Base-by-base conservation (phyloP, 2,888 invertebrate genomes). In the Luperina testacea region DNA sequence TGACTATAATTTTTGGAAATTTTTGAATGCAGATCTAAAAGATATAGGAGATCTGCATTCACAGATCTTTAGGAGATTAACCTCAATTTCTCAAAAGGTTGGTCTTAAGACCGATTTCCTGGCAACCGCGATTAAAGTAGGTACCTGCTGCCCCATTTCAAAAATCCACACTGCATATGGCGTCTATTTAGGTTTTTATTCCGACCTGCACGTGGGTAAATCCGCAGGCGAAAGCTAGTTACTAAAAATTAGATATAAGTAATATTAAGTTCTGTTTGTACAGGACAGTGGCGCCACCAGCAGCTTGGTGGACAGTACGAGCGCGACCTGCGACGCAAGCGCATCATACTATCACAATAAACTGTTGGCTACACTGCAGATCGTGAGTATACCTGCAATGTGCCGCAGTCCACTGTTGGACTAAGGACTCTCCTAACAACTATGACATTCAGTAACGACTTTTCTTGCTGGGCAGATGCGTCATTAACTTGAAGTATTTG, bases 311-410 rank as follows among this genome's bases (percentile, higher is more conserved):
- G 95, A 94, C 78, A 95, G 95, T 83, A 85, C 90, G 53, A 89
- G 89, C 81, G 91, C 92, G 68, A 87, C 91, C 38, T 93, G 92
- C 75, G 92, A 90, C 73, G 91, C 91, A 9, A 81, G 71, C 53
- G 94, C 92, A 72, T 87, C 90, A 0, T 91, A 92, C 84, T 94
- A 94, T 82, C 92, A 91, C 82, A 92, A 91, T 88, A 94, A 96
- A 84, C 91, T 96, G 65, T 82, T 93, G 24, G 92, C 95, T 27
- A 94, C 96, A 0, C 83, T 93, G 88, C 93, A 94, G 85, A 92
- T 96, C 82, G 96, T 96, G 71, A 93, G 95, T 92, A 63, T 48
- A 38, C 17, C 11, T 24, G 24, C 24, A 64, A 38, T 38, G 57
- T 42, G 17, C 51, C 24, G 38, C 20, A n/a, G 45, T 32, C n/a